These are phyloP conservation scores for Cavia aperea DNA, from an alignment of 2,113 vertebrate genomes.

Conservation along the genomic window DNA sequence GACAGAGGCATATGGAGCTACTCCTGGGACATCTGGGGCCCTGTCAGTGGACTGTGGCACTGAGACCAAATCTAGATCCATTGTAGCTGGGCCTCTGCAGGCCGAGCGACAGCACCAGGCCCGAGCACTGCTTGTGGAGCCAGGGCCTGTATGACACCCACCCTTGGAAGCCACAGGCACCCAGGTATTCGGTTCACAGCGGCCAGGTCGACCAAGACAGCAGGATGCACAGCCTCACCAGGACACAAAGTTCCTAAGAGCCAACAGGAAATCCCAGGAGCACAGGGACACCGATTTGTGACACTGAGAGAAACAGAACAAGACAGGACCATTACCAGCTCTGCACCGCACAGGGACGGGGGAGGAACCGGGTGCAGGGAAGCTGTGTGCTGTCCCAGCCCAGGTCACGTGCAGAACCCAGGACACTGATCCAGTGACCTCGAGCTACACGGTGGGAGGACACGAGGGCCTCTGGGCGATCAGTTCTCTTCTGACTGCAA, in stretches of 20 bases:
- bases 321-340: not conserved
- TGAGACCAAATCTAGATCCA: accelerated
- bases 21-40: not conserved
- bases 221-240: accelerated
- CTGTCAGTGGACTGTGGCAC: not conserved
- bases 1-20: accelerated
- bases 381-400: not conserved
- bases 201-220: not conserved
- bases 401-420: not conserved
- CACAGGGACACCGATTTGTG: not conserved
- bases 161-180: accelerated
- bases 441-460: not conserved
- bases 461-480: not conserved
- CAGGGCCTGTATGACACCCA: accelerated
- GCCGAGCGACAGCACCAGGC: not conserved
- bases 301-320: not conserved
- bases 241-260: not conserved
- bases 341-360: not conserved
- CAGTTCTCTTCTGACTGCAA: not conserved
- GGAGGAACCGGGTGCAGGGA: not conserved
- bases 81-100: accelerated
- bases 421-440: not conserved
- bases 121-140: accelerated
- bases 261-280: too few species aligned
- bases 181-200: accelerated